A percentile compares a stretch with the other conserved stretches of the same genome.
phyloP scores from a whole-genome alignment of 2,888 invertebrate species.

The Morpho helenor region DNA sequence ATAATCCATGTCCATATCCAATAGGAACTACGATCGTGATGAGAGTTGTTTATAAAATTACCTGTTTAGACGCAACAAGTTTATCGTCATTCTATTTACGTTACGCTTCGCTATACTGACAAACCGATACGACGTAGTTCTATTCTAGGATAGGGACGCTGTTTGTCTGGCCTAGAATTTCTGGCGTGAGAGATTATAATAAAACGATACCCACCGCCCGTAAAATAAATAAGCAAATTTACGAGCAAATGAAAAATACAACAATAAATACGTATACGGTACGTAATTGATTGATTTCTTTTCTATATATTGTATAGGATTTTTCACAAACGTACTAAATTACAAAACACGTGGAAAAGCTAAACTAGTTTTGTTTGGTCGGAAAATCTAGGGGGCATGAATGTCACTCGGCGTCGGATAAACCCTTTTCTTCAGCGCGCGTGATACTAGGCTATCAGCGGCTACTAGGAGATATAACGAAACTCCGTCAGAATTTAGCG shows the following conservation, averaged over 20 bases:
- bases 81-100: conserved; percentile 54
- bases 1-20: no score
- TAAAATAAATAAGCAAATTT: conserved; percentile 23
- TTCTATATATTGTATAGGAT: conserved; percentile 4
- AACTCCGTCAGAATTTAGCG: conserved; percentile 38
- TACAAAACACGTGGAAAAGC: conserved; percentile 53
- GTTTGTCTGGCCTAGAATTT: conserved; percentile 62
- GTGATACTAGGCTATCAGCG: conserved; percentile 74
- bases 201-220: conserved; percentile 20
- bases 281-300: conserved; percentile 14
- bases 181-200: conserved; percentile 38
- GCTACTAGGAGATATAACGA: conserved; percentile 50
- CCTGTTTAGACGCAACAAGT: no score
- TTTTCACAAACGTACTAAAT: conserved; percentile 10
- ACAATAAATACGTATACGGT: background rate
- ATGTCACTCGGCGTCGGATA: conserved; percentile 74
- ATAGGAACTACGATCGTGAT: no score
- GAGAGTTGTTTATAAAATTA: no score
- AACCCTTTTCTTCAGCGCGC: conserved; percentile 80
- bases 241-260: conserved; percentile 16
- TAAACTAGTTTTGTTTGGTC: conserved; percentile 40
- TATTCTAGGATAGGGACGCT: conserved; percentile 56
- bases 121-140: conserved; percentile 43
- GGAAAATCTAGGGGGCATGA: conserved; percentile 70
- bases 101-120: conserved; percentile 55